Base-by-base conservation (phyloP, 2,113 vertebrate genomes). In the Tylochromis polylepis region DNA sequence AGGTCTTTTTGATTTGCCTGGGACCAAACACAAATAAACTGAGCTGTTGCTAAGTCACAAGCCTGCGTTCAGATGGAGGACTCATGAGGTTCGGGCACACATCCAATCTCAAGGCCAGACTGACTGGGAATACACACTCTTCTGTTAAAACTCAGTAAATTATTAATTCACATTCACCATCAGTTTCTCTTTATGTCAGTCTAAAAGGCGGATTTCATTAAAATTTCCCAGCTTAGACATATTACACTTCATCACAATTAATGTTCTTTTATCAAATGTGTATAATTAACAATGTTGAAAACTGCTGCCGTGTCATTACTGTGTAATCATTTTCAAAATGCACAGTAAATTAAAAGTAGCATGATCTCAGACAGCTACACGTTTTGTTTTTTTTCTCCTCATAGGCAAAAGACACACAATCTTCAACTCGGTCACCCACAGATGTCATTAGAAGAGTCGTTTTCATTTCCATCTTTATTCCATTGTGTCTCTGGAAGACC, bases 271-370 rank as follows among this genome's bases (percentile, higher is more conserved):
- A 53, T 80, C 11, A 77, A 85, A 83, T 67, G 51, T 51, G 20
- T 67, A 16, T 60, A 57, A 79, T 83, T 80, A 51, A 6, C 16
- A 55, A 59, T 16, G 77, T 22, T 5, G 16, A 51, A 89, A 78
- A 78, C 29, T 29, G 20, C 84, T 31, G 83, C 75, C 51, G 65
- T 70, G 22, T 62, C 36, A 24, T 87, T 85, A 59, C 29, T 4
- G 9, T 10, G 16, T 80, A 29, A 59, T 24, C 29, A 18, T 70
- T 75, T 75, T 38, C 38, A 75, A 87, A 82, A 59, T 82, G 57
- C n/a, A 75, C 31, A 20, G 67, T n/a, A 65, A 80, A 89, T 84
- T 88, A 6, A 72, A 91, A 87, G 46, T 82, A 72, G 67, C 36
- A 56, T 12, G 11, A 79, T 72, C 60, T 89, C 41, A 27, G 18